Conservation (phyloP, 2,113 vertebrate genomes). For the Mesocricetus auratus region DNA sequence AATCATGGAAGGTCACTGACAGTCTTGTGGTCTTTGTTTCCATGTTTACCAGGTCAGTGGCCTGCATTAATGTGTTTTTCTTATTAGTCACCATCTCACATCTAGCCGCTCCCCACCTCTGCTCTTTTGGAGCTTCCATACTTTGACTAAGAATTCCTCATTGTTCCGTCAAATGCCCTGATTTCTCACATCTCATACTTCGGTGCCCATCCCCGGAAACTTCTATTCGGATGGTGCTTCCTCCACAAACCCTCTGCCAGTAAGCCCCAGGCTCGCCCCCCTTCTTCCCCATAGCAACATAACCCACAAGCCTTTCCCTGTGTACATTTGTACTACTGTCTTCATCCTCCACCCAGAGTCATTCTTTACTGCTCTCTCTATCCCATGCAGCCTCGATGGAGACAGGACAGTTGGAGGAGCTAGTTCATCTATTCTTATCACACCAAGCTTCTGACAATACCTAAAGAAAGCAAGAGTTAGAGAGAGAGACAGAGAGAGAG, state of each 20-base stretch:
- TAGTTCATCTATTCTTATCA: constrained; percentile 44
- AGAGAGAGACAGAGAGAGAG: not conserved
- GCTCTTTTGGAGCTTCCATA: not conserved
- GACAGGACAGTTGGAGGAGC: not conserved
- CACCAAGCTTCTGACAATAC: constrained; percentile 19
- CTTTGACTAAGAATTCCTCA: not conserved
- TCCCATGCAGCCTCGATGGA: not conserved
- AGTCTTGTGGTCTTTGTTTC: not conserved
- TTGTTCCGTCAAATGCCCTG: not conserved
- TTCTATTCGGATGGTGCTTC: not conserved
- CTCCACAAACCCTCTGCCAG: not conserved
- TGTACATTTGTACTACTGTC: not conserved
- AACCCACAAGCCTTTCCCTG: not conserved
- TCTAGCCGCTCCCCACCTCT: not conserved
- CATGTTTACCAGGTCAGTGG: not conserved
- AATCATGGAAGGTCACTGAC: not conserved
- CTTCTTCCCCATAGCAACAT: not conserved
- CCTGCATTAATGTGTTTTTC: not conserved
- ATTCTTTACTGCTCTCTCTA: not conserved
- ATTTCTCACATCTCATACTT: not conserved
- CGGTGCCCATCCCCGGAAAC: not conserved
- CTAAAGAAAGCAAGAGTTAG: constrained; percentile 7
- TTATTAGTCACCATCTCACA: not conserved
- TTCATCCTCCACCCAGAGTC: not conserved
- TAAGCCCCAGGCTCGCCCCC: not conserved